Evolutionary conservation across 2,888 invertebrate species (phyloP), one percentile per base, ranked within the genome.

Genomic region (Tetrapedia diversipes): DNA sequence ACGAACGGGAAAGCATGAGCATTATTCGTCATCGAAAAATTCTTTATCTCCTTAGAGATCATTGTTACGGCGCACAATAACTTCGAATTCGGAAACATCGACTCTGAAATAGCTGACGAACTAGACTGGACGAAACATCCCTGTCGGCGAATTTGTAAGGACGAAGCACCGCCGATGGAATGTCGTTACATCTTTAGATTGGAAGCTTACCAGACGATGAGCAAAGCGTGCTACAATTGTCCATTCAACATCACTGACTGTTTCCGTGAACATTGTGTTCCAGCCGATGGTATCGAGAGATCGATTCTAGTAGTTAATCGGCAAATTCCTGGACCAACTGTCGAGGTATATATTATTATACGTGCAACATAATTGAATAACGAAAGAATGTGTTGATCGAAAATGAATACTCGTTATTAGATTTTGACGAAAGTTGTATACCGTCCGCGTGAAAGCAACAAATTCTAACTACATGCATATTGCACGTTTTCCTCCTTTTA

Each of bases 151-250:
- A 93, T 93, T 85, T 97, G 97, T 89, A 92, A 88, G 27, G 93
- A 93, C 77, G 94, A 93, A 0, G 92, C 89, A 2, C 92, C 94
- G 7, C 93, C 95, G 1, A 95, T 95, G 94, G 93, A 94, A 29
- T 97, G 97, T 86, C 93, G 94, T 68, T 97, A 96, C 88, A 93
- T 94, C 84, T 96, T 96, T 86, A 93, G 93, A n/a, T 87, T 97
- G 6, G 98, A 98, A 90, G 95, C 95, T 94, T 98, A 97, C 91
- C 94, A 95, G 83, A 96, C 97, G 0, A 94, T 97, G 93, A 96
- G 97, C 89, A 97, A 97, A 90, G 98, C 98, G 0, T 98, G 98
- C 87, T 97, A 94, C 88, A 92, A 95, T 85, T 98, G 98, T 89
- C 97, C 98, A 0, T 93, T 92, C 72, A 96, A 96, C 89, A 83